phyloP scores from a whole-genome alignment of 2,113 vertebrate genomes.

The Leptosomus discolor region DNA sequence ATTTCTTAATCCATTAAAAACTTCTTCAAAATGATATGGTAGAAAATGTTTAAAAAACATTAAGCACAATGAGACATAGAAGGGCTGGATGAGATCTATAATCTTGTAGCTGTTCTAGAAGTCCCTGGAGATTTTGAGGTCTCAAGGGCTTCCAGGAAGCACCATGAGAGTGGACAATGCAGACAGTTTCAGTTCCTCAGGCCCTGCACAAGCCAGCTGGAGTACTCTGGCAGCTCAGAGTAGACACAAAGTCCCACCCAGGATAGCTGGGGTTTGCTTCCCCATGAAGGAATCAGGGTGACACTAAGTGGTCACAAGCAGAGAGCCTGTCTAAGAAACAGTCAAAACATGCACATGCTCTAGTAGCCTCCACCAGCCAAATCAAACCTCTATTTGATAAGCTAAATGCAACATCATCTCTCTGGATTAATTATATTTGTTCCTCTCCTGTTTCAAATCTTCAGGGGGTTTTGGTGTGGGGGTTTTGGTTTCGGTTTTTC shows the following conservation, averaged over 20 bases:
- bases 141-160: not conserved
- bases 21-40: not conserved
- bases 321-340: not conserved
- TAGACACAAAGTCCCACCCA: not conserved
- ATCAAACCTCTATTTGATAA: not conserved
- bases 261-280: not conserved
- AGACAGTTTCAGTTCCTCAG: not conserved
- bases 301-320: not conserved
- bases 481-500: not conserved
- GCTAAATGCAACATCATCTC: not conserved
- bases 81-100: not conserved
- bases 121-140: not conserved
- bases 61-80: not conserved
- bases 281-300: not conserved
- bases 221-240: not conserved
- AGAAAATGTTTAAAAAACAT: not conserved
- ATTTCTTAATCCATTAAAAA: not conserved
- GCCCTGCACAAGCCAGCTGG: not conserved
- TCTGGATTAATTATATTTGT: not conserved
- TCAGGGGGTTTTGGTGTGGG: not conserved
- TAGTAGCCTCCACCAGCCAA: not conserved
- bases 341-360: accelerated
- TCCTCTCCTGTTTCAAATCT: not conserved
- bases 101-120: not conserved
- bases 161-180: not conserved